phyloP scores from a whole-genome alignment of 2,113 vertebrate species.

The Phrynosoma platyrhinos region DNA sequence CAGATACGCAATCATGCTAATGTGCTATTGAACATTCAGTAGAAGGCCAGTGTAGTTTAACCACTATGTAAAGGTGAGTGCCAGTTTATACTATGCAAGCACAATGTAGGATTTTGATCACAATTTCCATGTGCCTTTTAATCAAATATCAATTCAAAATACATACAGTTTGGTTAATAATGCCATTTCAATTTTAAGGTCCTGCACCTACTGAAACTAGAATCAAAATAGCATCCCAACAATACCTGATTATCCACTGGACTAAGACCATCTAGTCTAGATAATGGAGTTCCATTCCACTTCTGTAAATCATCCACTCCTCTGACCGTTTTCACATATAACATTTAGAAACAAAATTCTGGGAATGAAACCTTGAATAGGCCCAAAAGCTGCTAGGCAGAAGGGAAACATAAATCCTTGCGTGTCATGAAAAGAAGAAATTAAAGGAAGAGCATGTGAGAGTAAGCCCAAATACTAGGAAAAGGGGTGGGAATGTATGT shows the following conservation, averaged over 20 bases:
- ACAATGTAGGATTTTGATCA: too few relatives aligned
- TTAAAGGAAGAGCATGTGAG: conserved; percentile 54
- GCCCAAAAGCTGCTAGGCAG: conserved; percentile 23
- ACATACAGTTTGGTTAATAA: background rate
- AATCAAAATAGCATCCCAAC: background rate
- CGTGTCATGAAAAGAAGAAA: conserved; percentile 37
- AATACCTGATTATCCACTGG: background rate
- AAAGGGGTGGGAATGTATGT: conserved; percentile 31
- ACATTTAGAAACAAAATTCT: conserved; percentile 37
- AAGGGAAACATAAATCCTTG: conserved; percentile 54
- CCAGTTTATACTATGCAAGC: too few relatives aligned
- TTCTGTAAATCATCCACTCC: background rate
- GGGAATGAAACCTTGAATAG: conserved; percentile 51
- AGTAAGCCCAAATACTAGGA: conserved; percentile 29
- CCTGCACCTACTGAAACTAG: background rate
- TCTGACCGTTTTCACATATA: background rate
- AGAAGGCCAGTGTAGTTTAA: too few relatives aligned
- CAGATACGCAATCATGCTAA: too few relatives aligned
- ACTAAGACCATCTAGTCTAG: too few relatives aligned
- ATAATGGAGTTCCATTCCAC: background rate
- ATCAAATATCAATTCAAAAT: background rate
- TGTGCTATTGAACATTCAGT: too few relatives aligned
- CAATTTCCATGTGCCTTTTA: background rate
- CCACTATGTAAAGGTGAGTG: too few relatives aligned
- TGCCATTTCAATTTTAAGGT: background rate